Conservation (phyloP, 2,888 invertebrate species). For the Acanthosepion lycidas region DNA sequence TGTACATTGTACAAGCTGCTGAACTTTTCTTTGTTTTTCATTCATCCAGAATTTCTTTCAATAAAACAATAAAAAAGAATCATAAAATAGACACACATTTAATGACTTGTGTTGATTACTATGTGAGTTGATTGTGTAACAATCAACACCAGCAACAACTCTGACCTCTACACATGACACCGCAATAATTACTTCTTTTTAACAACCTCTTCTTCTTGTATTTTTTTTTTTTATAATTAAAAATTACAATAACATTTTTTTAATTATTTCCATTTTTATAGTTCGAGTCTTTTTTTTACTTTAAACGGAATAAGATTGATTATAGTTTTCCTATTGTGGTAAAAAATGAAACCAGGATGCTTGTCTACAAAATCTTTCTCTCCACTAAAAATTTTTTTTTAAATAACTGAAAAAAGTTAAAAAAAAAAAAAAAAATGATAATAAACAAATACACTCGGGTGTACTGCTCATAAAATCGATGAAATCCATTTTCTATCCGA, state of each 20-base stretch:
- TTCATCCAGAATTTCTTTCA: background rate
- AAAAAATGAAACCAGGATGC: too few species aligned
- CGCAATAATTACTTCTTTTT: background rate
- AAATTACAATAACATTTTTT: background rate
- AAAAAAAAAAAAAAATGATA: too few species aligned
- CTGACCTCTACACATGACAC: constrained; percentile 11
- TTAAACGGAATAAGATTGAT: too few species aligned
- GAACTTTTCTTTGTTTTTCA: background rate
- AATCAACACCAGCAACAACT: background rate
- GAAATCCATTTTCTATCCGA: too few species aligned
- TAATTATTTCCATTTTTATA: background rate
- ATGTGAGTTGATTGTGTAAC: background rate
- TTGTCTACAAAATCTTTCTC: too few species aligned
- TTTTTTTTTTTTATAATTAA: background rate
- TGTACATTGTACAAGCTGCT: too few species aligned
- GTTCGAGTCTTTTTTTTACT: background rate
- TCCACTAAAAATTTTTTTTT: too few species aligned
- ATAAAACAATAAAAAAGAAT: too few species aligned
- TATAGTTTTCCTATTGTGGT: background rate
- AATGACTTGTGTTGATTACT: background rate
- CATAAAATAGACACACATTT: background rate
- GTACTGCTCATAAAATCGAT: too few species aligned
- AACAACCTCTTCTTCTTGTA: background rate
- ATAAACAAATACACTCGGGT: too few species aligned
- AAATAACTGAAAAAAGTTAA: too few species aligned